These are phyloP conservation scores for Zoanthus gigantus DNA, from an alignment of 92 coral and sea anemone species.

Conservation along the genomic window DNA sequence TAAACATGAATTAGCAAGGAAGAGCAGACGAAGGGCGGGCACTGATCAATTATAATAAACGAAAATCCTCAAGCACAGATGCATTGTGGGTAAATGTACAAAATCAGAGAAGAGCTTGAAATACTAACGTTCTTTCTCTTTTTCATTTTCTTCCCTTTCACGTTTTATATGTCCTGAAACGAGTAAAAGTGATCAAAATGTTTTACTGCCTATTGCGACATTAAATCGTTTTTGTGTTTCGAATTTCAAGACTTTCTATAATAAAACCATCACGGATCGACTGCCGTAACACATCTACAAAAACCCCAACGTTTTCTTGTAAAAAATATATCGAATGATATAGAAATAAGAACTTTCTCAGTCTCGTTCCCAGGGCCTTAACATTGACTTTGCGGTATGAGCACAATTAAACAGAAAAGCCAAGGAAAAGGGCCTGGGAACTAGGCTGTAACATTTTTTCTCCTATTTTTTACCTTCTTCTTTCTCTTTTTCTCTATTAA, in stretches of 20 bases:
- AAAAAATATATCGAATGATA: not conserved
- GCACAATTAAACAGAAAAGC: too few species aligned
- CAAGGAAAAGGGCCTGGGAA: too few species aligned
- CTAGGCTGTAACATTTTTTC: not conserved
- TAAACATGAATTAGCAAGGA: not conserved
- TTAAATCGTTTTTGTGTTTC: too few species aligned
- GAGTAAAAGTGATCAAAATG: not conserved
- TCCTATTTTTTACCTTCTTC: conserved; percentile 27
- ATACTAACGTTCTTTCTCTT: conserved; percentile 25
- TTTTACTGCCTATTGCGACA: not conserved
- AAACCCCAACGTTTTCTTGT: not conserved
- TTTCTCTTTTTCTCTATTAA: conserved; percentile 4
- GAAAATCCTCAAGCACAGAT: not conserved
- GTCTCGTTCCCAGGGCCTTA: too few species aligned
- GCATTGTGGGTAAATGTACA: not conserved
- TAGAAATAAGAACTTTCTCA: not conserved
- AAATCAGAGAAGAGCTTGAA: not conserved
- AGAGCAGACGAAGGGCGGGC: not conserved
- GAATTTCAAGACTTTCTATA: not conserved
- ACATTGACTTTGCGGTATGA: too few species aligned
- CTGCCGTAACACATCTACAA: too few species aligned
- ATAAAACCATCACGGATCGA: not conserved
- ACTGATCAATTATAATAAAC: not conserved
- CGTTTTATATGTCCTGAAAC: conserved; percentile 16
- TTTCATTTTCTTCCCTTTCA: not conserved